These are phyloP conservation scores for Bambusicola thoracicus DNA, from an alignment of 2,113 vertebrate species.

Conservation along the genomic window DNA sequence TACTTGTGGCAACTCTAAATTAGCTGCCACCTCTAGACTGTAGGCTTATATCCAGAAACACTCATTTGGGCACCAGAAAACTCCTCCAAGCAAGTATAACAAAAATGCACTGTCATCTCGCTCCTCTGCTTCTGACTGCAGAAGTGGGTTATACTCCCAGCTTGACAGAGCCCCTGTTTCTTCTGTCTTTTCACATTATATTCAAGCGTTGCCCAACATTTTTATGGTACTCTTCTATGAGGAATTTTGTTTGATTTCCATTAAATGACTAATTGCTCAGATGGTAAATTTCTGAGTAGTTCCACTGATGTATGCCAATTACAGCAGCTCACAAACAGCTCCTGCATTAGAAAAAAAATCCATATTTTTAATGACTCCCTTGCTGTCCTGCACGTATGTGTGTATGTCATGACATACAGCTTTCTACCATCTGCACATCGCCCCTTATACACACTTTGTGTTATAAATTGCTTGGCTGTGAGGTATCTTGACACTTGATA, in stretches of 20 bases:
- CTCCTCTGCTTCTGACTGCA: background rate
- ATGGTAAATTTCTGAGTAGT: constrained; percentile 21
- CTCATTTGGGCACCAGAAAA: background rate
- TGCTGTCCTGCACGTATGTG: background rate
- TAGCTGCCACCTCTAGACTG: background rate
- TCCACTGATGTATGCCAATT: constrained; percentile 28
- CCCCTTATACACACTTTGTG: constrained; percentile 37
- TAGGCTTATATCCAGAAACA: background rate
- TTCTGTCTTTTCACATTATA: background rate
- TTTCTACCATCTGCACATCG: constrained; percentile 47
- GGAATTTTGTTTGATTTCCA: constrained; percentile 43
- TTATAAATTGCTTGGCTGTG: constrained; percentile 64
- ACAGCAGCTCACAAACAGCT: constrained; percentile 44
- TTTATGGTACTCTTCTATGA: background rate
- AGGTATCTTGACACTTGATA: constrained; percentile 78
- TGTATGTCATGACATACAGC: constrained; percentile 34
- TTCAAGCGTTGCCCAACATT: background rate
- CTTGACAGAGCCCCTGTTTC: background rate
- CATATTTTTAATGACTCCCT: constrained; percentile 66
- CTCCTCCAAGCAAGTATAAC: background rate
- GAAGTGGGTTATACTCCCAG: background rate
- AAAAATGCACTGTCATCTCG: background rate
- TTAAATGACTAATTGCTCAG: constrained; percentile 26
- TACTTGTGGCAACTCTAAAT: background rate
- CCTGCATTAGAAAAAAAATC: constrained; percentile 24